phyloP scores from a whole-genome alignment of 2,113 vertebrate species.

The Cryptotis parvus region DNA sequence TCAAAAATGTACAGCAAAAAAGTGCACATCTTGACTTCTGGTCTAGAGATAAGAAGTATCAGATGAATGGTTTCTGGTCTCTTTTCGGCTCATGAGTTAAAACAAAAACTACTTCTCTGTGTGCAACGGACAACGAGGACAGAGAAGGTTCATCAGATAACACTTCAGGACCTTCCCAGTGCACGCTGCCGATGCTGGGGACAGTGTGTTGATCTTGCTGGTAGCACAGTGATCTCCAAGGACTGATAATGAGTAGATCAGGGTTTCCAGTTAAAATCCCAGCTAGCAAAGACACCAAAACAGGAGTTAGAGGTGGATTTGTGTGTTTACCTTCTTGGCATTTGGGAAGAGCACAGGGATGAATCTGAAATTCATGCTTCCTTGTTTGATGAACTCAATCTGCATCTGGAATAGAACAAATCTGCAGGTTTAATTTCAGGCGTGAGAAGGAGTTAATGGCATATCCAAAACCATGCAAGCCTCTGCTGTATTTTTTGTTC shows the following conservation, averaged over 20 bases:
- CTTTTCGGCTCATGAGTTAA: conserved; percentile 34
- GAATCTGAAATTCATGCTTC: conserved; percentile 97
- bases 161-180: not conserved
- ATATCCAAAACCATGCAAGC: not conserved
- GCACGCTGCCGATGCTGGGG: not conserved
- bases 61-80: conserved; percentile 42
- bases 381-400: conserved; percentile 97
- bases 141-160: conserved; percentile 12
- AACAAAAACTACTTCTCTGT: conserved; percentile 39
- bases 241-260: conserved; percentile 22
- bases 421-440: conserved; percentile 78
- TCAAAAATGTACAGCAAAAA: not conserved
- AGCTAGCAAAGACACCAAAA: conserved; percentile 55
- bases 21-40: conserved; percentile 13
- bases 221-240: conserved; percentile 40
- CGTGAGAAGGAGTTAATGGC: conserved; percentile 52
- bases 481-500: not conserved
- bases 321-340: conserved; percentile 91
- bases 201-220: conserved; percentile 46
- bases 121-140: conserved; percentile 41
- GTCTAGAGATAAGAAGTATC: conserved; percentile 56
- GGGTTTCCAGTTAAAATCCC: conserved; percentile 65
- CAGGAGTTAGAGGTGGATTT: not conserved
- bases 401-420: conserved; percentile 92
- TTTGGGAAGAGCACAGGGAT: conserved; percentile 96